phyloP scores from a whole-genome alignment of 2,113 vertebrate genomes.

The Picathartes gymnocephalus region DNA sequence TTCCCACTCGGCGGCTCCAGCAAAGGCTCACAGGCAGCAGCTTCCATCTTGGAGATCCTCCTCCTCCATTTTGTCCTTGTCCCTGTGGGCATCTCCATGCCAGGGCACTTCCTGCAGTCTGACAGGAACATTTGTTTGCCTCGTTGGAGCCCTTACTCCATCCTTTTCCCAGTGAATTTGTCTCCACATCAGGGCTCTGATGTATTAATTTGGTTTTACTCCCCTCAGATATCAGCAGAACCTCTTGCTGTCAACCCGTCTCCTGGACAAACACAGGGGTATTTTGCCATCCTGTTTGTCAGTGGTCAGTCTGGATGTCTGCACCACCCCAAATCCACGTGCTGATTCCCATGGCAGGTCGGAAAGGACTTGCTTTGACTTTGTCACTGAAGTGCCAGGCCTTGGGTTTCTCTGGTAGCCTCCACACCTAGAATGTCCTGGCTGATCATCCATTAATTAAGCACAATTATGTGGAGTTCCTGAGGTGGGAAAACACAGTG shows the following conservation, averaged over 20 bases:
- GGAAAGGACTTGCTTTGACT: not conserved
- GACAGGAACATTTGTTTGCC: not conserved
- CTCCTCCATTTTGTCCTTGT: not conserved
- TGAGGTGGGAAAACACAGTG: not conserved
- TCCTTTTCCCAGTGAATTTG: not conserved
- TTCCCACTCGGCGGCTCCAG: not conserved
- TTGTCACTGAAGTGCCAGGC: not conserved
- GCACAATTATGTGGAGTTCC: not conserved
- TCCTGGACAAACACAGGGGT: not conserved
- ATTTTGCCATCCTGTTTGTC: not conserved
- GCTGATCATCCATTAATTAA: not conserved
- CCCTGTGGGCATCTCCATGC: not conserved
- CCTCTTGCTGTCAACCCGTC: not conserved
- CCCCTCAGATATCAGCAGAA: not conserved
- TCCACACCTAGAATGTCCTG: not conserved
- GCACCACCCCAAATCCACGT: not conserved
- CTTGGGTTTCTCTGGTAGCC: not conserved
- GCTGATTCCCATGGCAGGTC: not conserved
- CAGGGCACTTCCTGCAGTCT: not conserved
- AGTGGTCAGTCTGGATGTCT: not conserved
- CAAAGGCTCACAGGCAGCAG: rapidly evolving
- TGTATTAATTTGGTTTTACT: not conserved
- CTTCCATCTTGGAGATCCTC: not conserved
- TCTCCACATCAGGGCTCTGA: not conserved
- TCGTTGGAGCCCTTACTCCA: not conserved